Evolutionary conservation across 1,140 invertebrate genomes (phyloP), one percentile per base, ranked within the genome.

Genomic region (Charaxes varanes): DNA sequence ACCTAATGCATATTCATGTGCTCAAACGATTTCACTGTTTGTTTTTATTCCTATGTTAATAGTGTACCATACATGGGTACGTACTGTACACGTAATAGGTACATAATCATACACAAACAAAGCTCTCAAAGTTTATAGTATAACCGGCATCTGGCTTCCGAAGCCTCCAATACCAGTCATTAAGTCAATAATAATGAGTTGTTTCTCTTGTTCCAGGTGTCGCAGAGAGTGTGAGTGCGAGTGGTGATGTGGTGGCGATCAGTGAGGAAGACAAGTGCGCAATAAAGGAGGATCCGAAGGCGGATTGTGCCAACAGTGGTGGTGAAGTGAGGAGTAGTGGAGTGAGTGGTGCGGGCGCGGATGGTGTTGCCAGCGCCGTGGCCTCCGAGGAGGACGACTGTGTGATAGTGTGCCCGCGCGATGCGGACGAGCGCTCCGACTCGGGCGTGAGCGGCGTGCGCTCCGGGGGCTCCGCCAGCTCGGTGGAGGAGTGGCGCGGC

Each of bases 401-500:
- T 78, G 84, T 86, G 73, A 87, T 86, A 79, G 85, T 86, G 78
- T 71, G 77, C 70, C 70, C 76, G 61, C 69, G 71, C 43, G 79
- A 86, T 78, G 83, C 74, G 68, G 78, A 76, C 71, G 73, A 68
- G 51, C 85, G 88, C 46, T 88, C 87, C 62, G 89, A 90, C 78
- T 90, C 88, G 43, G 89, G 88, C 64, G 87, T 90, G 82, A 89
- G 89, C 69, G 88, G 87, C 10, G 77, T 88, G 53, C 85, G 88
- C 21, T 87, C 84, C 23, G 85, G 76, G 70, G 87, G 88, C 33
- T 89, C 88, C 45, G 89, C 91, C 71, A 91, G 90, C 68, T 90
- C 90, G 71, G 90, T 91, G 63, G 91, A 92, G 88, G 91, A 92
- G 72, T 85, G 71, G 81, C 82, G 63, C 70, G 84, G 67, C 38